phyloP scores from a whole-genome alignment of 1,140 invertebrate genomes.

The Coptotermes formosanus region DNA sequence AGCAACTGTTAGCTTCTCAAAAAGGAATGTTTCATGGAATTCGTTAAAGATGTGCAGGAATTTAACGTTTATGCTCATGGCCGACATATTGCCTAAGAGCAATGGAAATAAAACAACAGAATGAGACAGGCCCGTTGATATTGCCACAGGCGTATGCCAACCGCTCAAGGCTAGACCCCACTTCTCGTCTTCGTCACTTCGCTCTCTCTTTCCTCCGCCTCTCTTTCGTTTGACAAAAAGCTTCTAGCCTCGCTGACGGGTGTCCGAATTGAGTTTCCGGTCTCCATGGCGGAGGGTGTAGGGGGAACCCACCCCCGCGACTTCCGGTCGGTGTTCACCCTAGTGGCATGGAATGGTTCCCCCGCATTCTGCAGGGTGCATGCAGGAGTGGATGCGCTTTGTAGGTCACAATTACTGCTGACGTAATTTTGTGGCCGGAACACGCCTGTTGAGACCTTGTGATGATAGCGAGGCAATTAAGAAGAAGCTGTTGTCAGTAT shows the following conservation, averaged over 20 bases:
- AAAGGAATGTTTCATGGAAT: no score
- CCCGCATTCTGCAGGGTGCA: neutral
- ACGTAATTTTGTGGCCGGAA: no score
- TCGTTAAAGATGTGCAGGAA: no score
- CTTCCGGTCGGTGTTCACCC: neutral
- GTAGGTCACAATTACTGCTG: neutral
- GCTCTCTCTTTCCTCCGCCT: neutral
- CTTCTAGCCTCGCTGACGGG: neutral
- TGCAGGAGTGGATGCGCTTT: neutral
- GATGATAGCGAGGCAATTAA: no score
- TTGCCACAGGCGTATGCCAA: neutral
- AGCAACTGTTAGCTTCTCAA: no score
- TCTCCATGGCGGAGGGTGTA: neutral
- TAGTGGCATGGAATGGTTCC: neutral
- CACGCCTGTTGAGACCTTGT: no score
- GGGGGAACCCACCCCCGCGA: neutral
- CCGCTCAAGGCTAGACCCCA: neutral
- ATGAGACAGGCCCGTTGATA: neutral
- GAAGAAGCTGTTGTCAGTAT: no score
- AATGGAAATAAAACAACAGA: no score
- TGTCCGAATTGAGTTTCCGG: neutral
- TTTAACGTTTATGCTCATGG: no score
- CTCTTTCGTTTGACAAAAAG: neutral
- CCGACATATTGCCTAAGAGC: no score
- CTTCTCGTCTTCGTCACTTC: no score